Percentiles rank a stretch among this genome's conserved stretches.
These are phyloP conservation scores for Malurus leucopterus DNA, from an alignment of 2,797 vertebrate species.

Conservation along the genomic window DNA sequence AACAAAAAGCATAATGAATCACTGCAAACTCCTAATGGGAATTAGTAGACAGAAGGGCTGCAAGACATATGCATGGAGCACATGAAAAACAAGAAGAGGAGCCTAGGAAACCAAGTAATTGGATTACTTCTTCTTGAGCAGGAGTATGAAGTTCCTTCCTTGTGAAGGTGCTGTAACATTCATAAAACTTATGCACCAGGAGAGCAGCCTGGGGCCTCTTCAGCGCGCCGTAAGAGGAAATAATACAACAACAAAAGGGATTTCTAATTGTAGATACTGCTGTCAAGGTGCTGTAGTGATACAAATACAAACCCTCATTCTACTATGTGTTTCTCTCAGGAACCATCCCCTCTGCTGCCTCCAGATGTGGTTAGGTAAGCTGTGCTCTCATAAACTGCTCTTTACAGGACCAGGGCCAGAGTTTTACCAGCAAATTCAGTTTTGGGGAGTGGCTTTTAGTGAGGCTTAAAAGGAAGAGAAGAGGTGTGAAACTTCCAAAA, in stretches of 20 bases:
- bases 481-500: slow-evolving; percentile 7
- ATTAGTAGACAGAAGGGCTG: background rate
- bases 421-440: background rate
- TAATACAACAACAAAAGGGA: background rate
- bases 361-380: background rate
- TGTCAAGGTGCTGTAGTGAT: background rate
- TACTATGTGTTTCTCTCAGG: background rate
- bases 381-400: background rate
- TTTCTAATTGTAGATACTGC: background rate
- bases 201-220: background rate
- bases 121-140: background rate
- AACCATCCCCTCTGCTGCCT: background rate
- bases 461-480: background rate
- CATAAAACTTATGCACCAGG: background rate
- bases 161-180: background rate
- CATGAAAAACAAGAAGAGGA: background rate
- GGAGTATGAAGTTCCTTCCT: background rate
- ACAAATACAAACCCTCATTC: background rate
- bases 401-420: background rate
- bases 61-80: background rate
- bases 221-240: background rate
- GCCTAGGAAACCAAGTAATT: background rate
- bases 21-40: background rate
- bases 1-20: slow-evolving; percentile 21
- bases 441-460: background rate